These are phyloP conservation scores for Papilio polyxenes DNA, from an alignment of 1,140 invertebrate species.

Conservation along the genomic window DNA sequence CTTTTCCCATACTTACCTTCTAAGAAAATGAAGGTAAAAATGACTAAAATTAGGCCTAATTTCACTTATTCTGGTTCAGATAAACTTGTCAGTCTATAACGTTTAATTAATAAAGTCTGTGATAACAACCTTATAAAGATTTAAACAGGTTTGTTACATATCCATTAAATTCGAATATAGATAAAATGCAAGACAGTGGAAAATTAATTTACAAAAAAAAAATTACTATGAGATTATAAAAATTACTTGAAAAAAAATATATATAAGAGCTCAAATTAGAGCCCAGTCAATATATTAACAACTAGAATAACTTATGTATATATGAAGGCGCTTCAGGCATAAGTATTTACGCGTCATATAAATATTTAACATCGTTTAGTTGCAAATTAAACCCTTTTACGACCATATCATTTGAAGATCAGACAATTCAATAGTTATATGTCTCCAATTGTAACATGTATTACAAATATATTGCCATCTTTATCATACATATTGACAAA, in stretches of 20 bases:
- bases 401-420: background rate
- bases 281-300: constrained; percentile 6
- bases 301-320: constrained; percentile 32
- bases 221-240: background rate
- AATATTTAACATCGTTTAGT: background rate
- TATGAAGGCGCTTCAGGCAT: constrained; percentile 32
- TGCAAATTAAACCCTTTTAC: background rate
- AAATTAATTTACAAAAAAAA: background rate
- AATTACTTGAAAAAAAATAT: background rate
- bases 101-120: no score
- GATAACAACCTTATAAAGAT: no score
- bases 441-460: background rate
- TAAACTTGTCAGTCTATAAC: no score
- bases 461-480: no score
- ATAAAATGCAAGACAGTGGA: no score
- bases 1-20: no score
- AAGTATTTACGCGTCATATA: constrained; percentile 25
- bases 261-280: background rate
- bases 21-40: no score
- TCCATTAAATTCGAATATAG: no score
- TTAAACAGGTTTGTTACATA: no score
- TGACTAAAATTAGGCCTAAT: no score
- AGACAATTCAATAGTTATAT: background rate
- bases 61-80: no score
- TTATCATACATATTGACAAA: no score